Percentiles rank a stretch among this genome's conserved stretches.
These are phyloP conservation scores for Apamea anceps DNA, from an alignment of 2,888 invertebrate genomes.

Conservation along the genomic window DNA sequence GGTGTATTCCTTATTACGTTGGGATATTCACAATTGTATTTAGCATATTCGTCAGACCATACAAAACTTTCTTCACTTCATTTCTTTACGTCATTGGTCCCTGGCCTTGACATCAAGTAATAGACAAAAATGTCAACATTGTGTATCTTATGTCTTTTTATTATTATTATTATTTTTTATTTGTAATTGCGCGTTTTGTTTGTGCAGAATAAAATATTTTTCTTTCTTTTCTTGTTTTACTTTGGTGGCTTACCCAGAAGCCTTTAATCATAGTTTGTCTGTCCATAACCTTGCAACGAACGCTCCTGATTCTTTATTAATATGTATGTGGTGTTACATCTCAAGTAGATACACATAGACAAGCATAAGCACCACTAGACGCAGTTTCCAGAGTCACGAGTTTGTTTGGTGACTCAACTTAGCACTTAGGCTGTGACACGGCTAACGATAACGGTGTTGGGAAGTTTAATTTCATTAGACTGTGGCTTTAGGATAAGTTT, in stretches of 20 bases:
- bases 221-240: no score
- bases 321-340: slow-evolving; percentile 11
- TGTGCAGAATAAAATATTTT: no score
- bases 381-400: slow-evolving; percentile 11
- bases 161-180: no score
- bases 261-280: not conserved
- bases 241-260: not conserved
- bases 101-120: no score
- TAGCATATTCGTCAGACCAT: not conserved
- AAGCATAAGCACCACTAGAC: slow-evolving; percentile 11
- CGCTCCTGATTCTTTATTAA: not conserved
- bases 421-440: slow-evolving; percentile 44
- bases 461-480: slow-evolving; percentile 51
- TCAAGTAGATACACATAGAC: slow-evolving; percentile 3
- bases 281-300: not conserved
- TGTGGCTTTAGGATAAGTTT: slow-evolving; percentile 32
- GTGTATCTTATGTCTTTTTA: no score
- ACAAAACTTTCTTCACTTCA: no score
- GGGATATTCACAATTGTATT: slow-evolving; percentile 18
- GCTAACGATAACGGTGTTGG: slow-evolving; percentile 26
- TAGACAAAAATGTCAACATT: no score
- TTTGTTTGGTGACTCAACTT: slow-evolving; percentile 46
- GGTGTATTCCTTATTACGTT: not conserved
- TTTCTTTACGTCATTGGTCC: no score
- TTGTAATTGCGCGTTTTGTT: no score